Evolutionary conservation across 2,797 vertebrate species (phyloP), one percentile per base, ranked within the genome.

Genomic region (Erethizon dorsatum): DNA sequence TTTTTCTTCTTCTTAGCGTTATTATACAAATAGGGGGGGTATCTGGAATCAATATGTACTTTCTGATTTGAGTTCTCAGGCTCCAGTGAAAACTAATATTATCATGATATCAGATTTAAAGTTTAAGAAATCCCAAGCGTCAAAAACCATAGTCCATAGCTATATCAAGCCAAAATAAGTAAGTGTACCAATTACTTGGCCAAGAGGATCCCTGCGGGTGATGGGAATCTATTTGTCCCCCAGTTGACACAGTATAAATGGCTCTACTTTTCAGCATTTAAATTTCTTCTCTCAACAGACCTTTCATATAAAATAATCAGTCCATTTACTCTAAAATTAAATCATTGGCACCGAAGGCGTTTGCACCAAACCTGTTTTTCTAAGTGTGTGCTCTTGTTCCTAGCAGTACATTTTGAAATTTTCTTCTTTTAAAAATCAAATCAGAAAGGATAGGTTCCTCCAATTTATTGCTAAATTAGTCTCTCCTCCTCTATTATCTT

Each of bases 1-100:
- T 57, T 84, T 96, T 82, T 75, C 37, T 67, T 90, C 84, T 79
- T 83, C 28, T 69, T 85, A 82, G 14, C 9, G 33, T 65, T 89
- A 50, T 50, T 52, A 67, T n/a, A 26, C 17, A 91, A 73, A 47
- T 31, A 71, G 41, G 22, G 18, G 18, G 82, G 28, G 54, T 61
- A 54, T 85, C 67, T 93, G 28, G 10, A 20, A 33, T 82, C 77
- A n/a, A 37, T 37, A 33, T 83, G 5, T 69, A 57, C 28, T 45
- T 83, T 83, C 9, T 73, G 78, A 91, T 31, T 50, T 73, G 22
- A 0, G 15, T 83, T 50, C 24, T 94, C 17, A 61, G 65, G 54
- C 52, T 86, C 56, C n/a, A 52, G 22, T 31, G 18, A 80, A 82
- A 77, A 87, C 12, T 31, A 83, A 83, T 12, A 75, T 67, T 86